Evolutionary conservation across 1,140 invertebrate genomes (phyloP).

Genomic region (Apis mellifera): Amel_HAv3.1 CM009933.2:5294001-5294500

Average conservation of each 20-base stretch:
- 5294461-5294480: constrained; percentile 88
- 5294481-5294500: constrained; percentile 83
- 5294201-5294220: constrained; percentile 41
- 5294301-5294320: constrained; percentile 84
- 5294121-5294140: background rate
- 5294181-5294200: constrained; percentile 6
- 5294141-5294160: background rate
- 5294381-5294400: constrained; percentile 86
- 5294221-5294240: constrained; percentile 73
- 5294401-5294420: constrained; percentile 77
- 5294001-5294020: constrained; percentile 12
- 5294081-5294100: background rate
- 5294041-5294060: constrained; percentile 24
- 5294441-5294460: constrained; percentile 85
- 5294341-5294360: constrained; percentile 83
- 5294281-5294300: constrained; percentile 86
- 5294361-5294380: constrained; percentile 84
- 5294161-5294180: constrained; percentile 24
- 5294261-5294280: constrained; percentile 85
- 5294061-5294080: constrained; percentile 11
- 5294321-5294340: constrained; percentile 84
- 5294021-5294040: constrained; percentile 37
- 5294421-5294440: constrained; percentile 82
- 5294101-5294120: too few relatives aligned
- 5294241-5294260: constrained; percentile 81